Conservation (phyloP, 2,113 vertebrate species). For the Pseudopipra pipra region DNA sequence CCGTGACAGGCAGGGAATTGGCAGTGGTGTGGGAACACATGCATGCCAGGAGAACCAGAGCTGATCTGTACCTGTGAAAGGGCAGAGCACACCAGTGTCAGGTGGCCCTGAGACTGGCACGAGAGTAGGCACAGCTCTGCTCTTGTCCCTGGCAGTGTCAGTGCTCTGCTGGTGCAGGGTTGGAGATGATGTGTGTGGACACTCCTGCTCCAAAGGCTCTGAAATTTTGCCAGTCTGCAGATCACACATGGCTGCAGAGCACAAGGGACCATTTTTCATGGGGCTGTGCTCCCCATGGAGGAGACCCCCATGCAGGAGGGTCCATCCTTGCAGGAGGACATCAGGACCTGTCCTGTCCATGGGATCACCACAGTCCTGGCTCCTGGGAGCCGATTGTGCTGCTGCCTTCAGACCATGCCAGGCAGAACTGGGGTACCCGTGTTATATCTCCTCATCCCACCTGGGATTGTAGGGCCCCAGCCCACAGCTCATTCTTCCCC, state of each 20-base stretch:
- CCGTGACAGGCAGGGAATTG: neutral
- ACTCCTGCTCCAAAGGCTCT: neutral
- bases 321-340: neutral
- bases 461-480: neutral
- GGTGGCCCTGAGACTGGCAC: neutral
- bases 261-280: neutral
- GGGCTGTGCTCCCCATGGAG: neutral
- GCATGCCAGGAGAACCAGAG: neutral
- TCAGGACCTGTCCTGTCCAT: neutral
- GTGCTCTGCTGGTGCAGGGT: neutral
- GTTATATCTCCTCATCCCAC: neutral
- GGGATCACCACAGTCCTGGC: neutral
- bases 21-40: neutral
- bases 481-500: neutral
- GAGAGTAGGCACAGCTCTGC: neutral
- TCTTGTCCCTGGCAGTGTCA: neutral
- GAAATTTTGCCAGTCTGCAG: neutral
- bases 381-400: accelerated
- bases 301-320: neutral
- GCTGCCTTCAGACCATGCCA: neutral
- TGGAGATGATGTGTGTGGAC: neutral
- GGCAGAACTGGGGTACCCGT: accelerated
- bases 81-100: neutral
- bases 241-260: neutral
- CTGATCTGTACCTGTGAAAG: accelerated